phyloP scores from a whole-genome alignment of 2,797 vertebrate species.

The Huso huso region DNA sequence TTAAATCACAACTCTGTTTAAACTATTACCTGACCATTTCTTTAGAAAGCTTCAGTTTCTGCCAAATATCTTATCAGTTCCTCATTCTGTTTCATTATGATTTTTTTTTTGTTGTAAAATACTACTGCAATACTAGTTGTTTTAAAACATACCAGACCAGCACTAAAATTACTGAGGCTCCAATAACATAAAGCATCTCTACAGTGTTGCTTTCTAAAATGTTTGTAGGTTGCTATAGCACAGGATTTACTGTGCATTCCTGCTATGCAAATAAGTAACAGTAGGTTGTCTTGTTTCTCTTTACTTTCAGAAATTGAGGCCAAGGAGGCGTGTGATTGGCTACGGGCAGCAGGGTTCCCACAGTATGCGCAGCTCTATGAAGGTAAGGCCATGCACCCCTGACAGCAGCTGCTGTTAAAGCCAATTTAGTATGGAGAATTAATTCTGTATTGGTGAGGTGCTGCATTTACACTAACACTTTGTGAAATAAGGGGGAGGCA shows the following conservation, averaged over 20 bases:
- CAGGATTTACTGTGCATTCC: conserved; percentile 6
- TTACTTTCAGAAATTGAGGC: conserved; percentile 84
- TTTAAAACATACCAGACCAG: neutral
- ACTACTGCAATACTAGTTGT: neutral
- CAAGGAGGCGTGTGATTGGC: conserved; percentile 95
- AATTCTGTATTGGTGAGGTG: neutral
- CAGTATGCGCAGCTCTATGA: conserved; percentile 92
- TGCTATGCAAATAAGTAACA: conserved; percentile 12
- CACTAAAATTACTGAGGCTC: too few relatives aligned
- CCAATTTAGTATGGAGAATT: neutral
- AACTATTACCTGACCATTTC: neutral
- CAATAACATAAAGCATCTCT: neutral
- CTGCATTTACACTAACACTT: neutral
- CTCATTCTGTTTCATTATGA: neutral
- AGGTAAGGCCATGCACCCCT: conserved; percentile 56
- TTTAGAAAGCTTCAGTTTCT: too few relatives aligned
- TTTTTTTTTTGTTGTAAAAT: neutral
- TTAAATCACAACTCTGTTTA: conserved; percentile 5
- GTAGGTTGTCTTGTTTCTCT: conserved; percentile 7
- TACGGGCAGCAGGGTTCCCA: conserved; percentile 87
- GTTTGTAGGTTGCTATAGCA: conserved; percentile 15
- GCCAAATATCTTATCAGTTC: too few relatives aligned
- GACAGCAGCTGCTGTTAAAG: conserved; percentile 6
- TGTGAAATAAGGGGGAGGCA: neutral
- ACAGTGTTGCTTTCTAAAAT: conserved; percentile 3